Percentiles rank a stretch among this genome's conserved stretches.
These are phyloP conservation scores for Acanthacorydalis orientalis DNA, from an alignment of 2,888 invertebrate species.

Conservation along the genomic window DNA sequence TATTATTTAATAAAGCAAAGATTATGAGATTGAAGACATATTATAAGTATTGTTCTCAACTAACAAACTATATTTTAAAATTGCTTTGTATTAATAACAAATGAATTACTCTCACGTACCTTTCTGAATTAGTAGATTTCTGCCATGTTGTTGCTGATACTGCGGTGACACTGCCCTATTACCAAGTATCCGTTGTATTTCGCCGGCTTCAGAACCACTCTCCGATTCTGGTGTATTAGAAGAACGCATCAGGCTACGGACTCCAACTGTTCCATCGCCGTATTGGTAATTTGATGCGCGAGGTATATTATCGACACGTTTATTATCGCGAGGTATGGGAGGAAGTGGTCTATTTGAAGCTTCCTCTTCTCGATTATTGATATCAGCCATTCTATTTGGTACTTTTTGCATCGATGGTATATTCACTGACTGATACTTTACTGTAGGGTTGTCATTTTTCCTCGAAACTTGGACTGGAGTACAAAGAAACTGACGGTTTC, in stretches of 20 bases:
- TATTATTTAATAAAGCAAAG: no score
- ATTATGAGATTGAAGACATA: no score
- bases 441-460: no score
- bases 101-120: no score
- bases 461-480: no score
- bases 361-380: constrained; percentile 1
- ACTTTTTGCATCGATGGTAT: no score
- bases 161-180: constrained; percentile 13
- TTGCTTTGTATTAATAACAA: no score
- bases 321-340: constrained; percentile 20
- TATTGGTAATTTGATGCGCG: constrained; percentile 7
- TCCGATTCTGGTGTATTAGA: constrained; percentile 40
- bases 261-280: constrained; percentile 16
- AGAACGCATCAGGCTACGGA: constrained; percentile 12
- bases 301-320: constrained; percentile 3
- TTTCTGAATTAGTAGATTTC: neutral
- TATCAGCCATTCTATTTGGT: no score
- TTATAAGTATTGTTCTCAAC: no score
- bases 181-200: constrained; percentile 45
- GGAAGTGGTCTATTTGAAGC: constrained; percentile 26
- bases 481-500: neutral
- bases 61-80: no score
- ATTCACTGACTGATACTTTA: no score
- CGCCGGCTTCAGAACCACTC: constrained; percentile 55
- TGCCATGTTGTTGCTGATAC: constrained; percentile 16